Base-by-base conservation (phyloP, 2,797 vertebrate species). In the Urophycis tenuis region DNA sequence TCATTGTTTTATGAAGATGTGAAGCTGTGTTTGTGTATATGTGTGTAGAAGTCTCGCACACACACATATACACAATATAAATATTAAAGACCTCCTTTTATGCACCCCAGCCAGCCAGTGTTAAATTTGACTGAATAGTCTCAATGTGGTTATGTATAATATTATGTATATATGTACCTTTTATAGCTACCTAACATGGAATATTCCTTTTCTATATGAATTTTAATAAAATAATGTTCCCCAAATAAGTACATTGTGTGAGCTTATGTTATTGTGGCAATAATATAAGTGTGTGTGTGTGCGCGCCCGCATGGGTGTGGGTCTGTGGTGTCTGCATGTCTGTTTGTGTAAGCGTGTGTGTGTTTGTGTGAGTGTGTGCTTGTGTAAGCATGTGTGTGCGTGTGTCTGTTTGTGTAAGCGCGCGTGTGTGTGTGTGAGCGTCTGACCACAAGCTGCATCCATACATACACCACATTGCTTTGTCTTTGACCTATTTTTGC, bases 141-240 rank as follows among this genome's bases (percentile, higher is more conserved):
- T 72, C 76, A 60, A 77, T 78, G 77, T 22, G 73, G 73, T 85
- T 70, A 41, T 86, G 79, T 89, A 87, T 81, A 25, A 88, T 83
- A 89, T 76, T 36, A 76, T 93, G 91, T 92, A 92, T 35, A 92
- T 90, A 90, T 84, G 84, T 79, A 89, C 77, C 75, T 92, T 93
- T 93, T 93, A 80, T 92, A 92, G 87, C 75, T 76, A 74, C 83
- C 73, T 81, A 76, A 90, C 74, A 77, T 88, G 83, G 75, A 85
- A 84, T 85, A 85, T 87, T 90, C 88, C 90, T 93, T 94, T 94
- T 94, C 88, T 93, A 93, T 85, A 86, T 90, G 84, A 89, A 85
- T 92, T 93, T 91, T 89, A 92, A 92, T 93, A 90, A 93, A 92
- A 88, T 75, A 78, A 82, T 82, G 89, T 89, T 84, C 85, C 90